These are phyloP conservation scores for Contarinia nasturtii DNA, from an alignment of 1,140 invertebrate species.

Conservation along the genomic window DNA sequence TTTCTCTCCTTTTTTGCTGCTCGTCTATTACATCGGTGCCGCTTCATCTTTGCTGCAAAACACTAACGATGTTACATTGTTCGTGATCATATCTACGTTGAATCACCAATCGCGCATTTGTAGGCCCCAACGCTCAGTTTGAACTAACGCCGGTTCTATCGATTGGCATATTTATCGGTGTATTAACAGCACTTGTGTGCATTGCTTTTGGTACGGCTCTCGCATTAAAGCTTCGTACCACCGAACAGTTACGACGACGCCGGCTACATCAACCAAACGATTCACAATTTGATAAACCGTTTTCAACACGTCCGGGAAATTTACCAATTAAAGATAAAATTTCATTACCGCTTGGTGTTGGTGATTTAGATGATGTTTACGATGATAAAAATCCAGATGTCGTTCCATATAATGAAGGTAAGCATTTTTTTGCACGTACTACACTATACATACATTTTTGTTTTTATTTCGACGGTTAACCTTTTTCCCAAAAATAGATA, in stretches of 20 bases:
- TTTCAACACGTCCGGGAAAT: constrained; percentile 30
- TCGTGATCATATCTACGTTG: no score
- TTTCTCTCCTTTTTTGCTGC: background rate
- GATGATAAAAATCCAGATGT: constrained; percentile 74
- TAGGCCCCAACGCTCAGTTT: constrained; percentile 37
- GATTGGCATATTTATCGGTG: constrained; percentile 46
- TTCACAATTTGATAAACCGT: constrained; percentile 7
- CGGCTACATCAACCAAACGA: constrained; percentile 18
- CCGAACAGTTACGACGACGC: constrained; percentile 26
- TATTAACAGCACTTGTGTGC: constrained; percentile 44
- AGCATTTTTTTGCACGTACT: constrained; percentile 9
- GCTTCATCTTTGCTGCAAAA: background rate
- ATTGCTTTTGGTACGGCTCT: constrained; percentile 48
- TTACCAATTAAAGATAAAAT: constrained; percentile 46
- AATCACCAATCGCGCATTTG: constrained; percentile 4
- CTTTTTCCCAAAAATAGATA: no score
- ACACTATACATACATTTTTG: no score
- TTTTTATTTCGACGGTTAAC: no score
- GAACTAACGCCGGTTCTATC: constrained; percentile 51
- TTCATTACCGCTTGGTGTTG: constrained; percentile 37
- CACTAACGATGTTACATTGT: no score
- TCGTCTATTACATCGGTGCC: no score
- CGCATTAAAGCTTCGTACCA: constrained; percentile 40
- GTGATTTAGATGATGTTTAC: constrained; percentile 45
- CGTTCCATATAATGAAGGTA: constrained; percentile 72